Conservation (phyloP, 2,888 invertebrate species). For the Aethes cnicana region DNA sequence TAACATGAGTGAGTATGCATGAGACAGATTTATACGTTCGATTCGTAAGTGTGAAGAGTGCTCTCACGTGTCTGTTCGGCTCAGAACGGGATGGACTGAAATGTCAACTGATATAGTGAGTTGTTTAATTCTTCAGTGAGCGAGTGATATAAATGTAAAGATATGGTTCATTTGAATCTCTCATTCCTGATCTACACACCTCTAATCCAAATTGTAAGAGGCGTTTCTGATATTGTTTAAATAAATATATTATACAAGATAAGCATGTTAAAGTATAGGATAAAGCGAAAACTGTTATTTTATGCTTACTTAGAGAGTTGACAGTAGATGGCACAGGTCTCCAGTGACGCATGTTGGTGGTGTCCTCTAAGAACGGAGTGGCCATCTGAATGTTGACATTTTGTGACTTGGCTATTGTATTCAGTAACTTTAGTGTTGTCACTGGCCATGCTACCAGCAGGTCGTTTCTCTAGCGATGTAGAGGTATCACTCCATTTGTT, state of each 20-base stretch:
- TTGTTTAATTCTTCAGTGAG: no score
- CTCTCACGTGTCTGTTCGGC: no score
- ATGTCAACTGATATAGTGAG: no score
- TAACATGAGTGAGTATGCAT: no score
- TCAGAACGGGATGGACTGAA: no score
- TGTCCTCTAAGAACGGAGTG: conserved; percentile 73
- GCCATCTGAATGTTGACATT: conserved; percentile 72
- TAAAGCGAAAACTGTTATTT: not conserved
- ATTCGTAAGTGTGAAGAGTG: no score
- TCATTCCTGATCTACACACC: no score
- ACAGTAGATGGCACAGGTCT: conserved; percentile 76
- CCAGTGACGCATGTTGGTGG: conserved; percentile 69
- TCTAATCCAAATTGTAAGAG: no score
- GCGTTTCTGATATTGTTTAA: no score
- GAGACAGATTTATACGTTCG: no score
- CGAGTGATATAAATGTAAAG: no score
- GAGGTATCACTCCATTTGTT: conserved; percentile 50
- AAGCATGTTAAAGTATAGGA: not conserved
- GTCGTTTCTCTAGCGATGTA: conserved; percentile 57
- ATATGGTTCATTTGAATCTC: no score
- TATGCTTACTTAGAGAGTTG: conserved; percentile 71
- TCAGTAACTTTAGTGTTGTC: conserved; percentile 58
- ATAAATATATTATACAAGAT: not conserved
- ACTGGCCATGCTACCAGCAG: conserved; percentile 42
- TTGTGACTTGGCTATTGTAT: conserved; percentile 55